phyloP scores from a whole-genome alignment of 2,113 vertebrate genomes.

The Melospiza melodia region DNA sequence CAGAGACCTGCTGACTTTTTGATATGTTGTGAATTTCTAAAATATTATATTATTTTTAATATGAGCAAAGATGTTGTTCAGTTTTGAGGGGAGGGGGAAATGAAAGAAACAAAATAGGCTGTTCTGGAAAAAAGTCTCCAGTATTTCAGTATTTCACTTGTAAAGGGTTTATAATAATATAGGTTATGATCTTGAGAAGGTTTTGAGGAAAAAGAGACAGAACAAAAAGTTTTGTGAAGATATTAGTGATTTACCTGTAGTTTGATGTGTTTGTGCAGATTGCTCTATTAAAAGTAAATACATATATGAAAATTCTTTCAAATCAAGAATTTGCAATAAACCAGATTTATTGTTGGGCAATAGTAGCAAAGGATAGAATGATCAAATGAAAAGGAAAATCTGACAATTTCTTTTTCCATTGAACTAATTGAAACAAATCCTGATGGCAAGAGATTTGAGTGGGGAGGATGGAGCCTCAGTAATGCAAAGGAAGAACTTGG shows the following conservation, averaged over 20 bases:
- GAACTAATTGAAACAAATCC: neutral
- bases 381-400: neutral
- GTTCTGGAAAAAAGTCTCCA: neutral
- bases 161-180: neutral
- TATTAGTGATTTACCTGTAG: neutral
- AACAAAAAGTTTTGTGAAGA: neutral
- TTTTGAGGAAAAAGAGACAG: neutral
- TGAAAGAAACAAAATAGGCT: neutral
- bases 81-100: neutral
- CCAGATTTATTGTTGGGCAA: neutral
- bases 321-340: neutral
- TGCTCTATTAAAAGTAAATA: neutral
- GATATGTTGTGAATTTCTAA: neutral
- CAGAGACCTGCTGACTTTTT: neutral
- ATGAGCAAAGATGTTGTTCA: neutral
- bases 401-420: neutral
- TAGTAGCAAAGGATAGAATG: neutral
- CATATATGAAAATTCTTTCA: neutral
- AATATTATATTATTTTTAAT: neutral
- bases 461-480: neutral
- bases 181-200: neutral
- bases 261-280: neutral
- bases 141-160: neutral
- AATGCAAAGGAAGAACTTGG: neutral
- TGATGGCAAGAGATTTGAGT: neutral